phyloP scores from a whole-genome alignment of 1,140 invertebrate species.

The Hypothenemus hampei region DNA sequence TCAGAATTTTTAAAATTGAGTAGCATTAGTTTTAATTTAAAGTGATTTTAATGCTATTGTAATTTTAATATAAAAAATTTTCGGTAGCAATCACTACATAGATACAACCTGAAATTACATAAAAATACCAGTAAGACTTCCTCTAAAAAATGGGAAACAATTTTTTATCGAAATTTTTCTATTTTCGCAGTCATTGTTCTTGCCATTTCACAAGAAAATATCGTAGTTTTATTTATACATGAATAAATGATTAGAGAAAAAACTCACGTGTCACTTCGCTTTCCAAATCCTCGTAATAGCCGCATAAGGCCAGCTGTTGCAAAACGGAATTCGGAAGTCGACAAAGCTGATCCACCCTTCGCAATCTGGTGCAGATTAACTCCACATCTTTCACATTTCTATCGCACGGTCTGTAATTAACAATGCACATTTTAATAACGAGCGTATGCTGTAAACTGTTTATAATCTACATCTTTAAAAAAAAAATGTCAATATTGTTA shows the following conservation, averaged over 20 bases:
- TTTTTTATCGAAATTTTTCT: too few species aligned
- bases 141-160: too few species aligned
- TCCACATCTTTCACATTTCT: constrained; percentile 66
- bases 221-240: too few species aligned
- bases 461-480: not conserved
- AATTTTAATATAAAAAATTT: too few species aligned
- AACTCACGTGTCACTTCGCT: constrained; percentile 73
- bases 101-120: too few species aligned
- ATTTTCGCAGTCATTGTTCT: too few species aligned
- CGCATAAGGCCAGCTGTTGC: constrained; percentile 68
- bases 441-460: not conserved
- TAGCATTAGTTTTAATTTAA: too few species aligned
- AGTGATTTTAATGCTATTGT: too few species aligned
- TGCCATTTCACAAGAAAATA: too few species aligned
- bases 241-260: not conserved
- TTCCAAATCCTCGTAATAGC: constrained; percentile 72
- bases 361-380: constrained; percentile 56
- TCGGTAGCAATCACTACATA: too few species aligned
- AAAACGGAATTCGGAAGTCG: constrained; percentile 64
- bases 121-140: too few species aligned
- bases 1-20: too few species aligned
- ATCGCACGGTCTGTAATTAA: constrained; percentile 61
- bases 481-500: not conserved
- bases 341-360: constrained; percentile 60
- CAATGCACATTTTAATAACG: not conserved